Percentiles rank a stretch among this genome's conserved stretches.
These are phyloP conservation scores for Charanyca ferruginea DNA, from an alignment of 2,888 invertebrate genomes.

Conservation along the genomic window DNA sequence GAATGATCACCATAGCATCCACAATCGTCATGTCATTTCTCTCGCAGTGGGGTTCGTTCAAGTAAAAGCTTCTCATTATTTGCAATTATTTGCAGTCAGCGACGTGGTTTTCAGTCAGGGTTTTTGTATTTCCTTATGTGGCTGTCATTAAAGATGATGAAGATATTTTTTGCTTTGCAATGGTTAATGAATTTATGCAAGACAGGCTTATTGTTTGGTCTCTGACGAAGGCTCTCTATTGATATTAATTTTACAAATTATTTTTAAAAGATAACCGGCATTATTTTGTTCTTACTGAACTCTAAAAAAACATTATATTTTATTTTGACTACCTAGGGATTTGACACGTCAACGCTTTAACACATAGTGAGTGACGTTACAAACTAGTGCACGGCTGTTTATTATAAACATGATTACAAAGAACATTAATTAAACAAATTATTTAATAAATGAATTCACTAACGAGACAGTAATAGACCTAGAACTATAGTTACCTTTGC, in stretches of 20 bases:
- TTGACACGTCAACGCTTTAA: no score
- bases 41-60: slow-evolving; percentile 41
- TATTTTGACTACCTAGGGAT: no score
- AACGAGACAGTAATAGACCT: not conserved
- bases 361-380: no score
- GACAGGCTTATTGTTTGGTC: not conserved
- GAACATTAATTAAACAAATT: not conserved
- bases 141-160: slow-evolving; percentile 1
- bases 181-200: not conserved
- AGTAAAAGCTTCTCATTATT: slow-evolving; percentile 34
- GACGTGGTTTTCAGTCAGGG: slow-evolving; percentile 1
- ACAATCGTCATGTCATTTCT: slow-evolving; percentile 46
- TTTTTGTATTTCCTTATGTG: slow-evolving; percentile 11
- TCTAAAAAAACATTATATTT: not conserved
- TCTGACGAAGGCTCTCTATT: not conserved
- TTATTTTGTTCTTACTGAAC: not conserved
- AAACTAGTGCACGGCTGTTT: not conserved
- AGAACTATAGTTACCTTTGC: not conserved
- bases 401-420: not conserved
- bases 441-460: not conserved
- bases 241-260: not conserved
- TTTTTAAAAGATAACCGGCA: not conserved
- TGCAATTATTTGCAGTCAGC: slow-evolving; percentile 8
- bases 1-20: slow-evolving; percentile 38
- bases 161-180: slow-evolving; percentile 6